Base-by-base conservation (phyloP, 2,113 vertebrate species). In the Pelobates fuscus region DNA sequence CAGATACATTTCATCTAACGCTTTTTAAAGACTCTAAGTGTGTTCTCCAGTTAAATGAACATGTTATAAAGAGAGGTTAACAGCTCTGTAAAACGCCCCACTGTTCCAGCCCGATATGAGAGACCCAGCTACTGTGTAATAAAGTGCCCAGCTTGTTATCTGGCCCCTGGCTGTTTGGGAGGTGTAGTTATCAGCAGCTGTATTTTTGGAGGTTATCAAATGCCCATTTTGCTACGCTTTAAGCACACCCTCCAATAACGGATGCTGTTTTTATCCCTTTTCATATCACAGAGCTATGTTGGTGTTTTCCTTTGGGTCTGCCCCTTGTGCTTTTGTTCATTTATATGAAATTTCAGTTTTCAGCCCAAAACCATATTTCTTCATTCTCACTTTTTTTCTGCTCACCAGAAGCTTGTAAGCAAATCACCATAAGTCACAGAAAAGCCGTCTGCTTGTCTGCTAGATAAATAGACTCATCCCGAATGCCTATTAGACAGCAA, bases 371-470 rank as follows among this genome's bases (percentile, higher is more conserved):
- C 32, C 32, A 43, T 44, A 65, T 65, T 43, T 65, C 62, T 25
- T 43, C 62, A 41, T 65, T 41, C 12, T 4, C 20, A 43, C 21
- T 15, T 65, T 24, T 41, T 55, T 55, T 55, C 2, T 55, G 32
- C 8, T 65, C 20, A n/a, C 26, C 26, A 62, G 14, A n/a, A n/a
- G 17, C 62, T 65, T 41, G 32, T 41, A 44, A 64, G 17, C 32
- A 44, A 65, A 55, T 72, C n/a, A 27, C 14, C 49, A 52, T 54
- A 63, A 65, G 70, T 72, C 46, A 71, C 58, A 30, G 20, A 41
- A n/a, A 26, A 58, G 27, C 6, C 46, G 10, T 2, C 11, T 30
- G 46, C 52, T 15, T 69, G 70, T 18, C 58, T 17, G 30, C n/a
- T 6, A 17, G 59, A 71, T 65, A 26, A 70, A 49, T 26, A 17